Evolutionary conservation across 2,888 invertebrate genomes (phyloP).

Genomic region (Mantis religiosa): DNA sequence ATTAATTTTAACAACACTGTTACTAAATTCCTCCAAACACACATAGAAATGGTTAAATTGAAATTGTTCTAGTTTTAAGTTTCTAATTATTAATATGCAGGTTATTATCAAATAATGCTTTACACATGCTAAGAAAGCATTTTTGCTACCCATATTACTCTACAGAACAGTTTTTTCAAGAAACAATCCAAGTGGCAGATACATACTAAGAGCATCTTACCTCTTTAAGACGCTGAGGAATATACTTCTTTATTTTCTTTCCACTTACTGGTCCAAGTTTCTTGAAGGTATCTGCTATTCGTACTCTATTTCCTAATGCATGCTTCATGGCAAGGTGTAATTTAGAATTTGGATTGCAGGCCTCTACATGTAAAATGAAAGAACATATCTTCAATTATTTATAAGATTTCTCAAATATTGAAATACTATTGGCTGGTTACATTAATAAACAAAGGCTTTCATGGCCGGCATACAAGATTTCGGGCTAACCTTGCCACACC

Average conservation of each 20-base stretch:
- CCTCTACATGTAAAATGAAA: conserved; percentile 31
- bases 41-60: too few species aligned
- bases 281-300: conserved; percentile 34
- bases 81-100: neutral
- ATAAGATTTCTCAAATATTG: neutral
- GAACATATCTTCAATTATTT: neutral
- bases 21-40: too few species aligned
- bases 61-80: neutral
- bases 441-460: too few species aligned
- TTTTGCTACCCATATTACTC: too few species aligned
- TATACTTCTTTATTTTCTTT: conserved; percentile 36
- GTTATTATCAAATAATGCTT: too few species aligned
- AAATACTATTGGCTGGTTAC: too few species aligned
- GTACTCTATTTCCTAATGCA: conserved; percentile 19
- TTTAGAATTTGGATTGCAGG: conserved; percentile 32
- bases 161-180: neutral
- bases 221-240: conserved; percentile 41
- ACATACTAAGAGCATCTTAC: conserved; percentile 31
- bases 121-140: too few species aligned
- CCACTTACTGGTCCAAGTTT: conserved; percentile 36
- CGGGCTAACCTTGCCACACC: too few species aligned
- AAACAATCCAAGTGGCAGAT: neutral
- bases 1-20: too few species aligned
- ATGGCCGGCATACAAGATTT: too few species aligned
- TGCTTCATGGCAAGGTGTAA: conserved; percentile 33